phyloP scores from a whole-genome alignment of 1,140 invertebrate species.

The Drosophila chauvacae region DNA sequence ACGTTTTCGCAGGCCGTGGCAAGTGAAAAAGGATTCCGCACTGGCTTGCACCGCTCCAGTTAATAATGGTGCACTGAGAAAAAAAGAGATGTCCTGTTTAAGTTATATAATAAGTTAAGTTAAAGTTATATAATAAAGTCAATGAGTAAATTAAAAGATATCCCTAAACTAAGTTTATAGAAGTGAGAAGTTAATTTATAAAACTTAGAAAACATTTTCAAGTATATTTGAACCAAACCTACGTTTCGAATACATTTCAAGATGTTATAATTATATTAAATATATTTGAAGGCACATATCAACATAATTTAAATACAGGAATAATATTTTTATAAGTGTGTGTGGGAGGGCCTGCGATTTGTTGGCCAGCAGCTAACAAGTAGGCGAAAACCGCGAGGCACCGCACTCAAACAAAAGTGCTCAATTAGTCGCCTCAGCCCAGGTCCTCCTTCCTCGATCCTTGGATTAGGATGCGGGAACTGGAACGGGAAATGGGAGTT shows the following conservation, averaged over 20 bases:
- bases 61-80: conserved; percentile 41
- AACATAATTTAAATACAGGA: neutral
- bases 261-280: neutral
- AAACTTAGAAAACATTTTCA: too few species aligned
- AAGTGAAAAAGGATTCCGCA: conserved; percentile 76
- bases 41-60: conserved; percentile 22
- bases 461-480: conserved; percentile 27
- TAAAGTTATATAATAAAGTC: too few species aligned
- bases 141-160: too few species aligned
- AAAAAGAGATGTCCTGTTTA: neutral
- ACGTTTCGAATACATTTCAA: neutral
- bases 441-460: conserved; percentile 5
- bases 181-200: too few species aligned
- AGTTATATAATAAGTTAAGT: too few species aligned
- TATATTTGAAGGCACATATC: neutral
- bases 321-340: neutral
- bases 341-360: conserved; percentile 26
- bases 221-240: too few species aligned
- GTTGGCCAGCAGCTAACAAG: conserved; percentile 63
- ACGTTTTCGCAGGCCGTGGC: conserved; percentile 70
- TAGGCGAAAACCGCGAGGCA: conserved; percentile 70
- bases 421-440: conserved; percentile 65
- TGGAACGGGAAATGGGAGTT: conserved; percentile 13
- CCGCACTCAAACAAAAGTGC: conserved; percentile 72
- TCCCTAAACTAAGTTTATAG: too few species aligned